Evolutionary conservation across 1,140 invertebrate genomes (phyloP), one percentile per base, ranked within the genome.

Genomic region (Apocrypta bakeri): DNA sequence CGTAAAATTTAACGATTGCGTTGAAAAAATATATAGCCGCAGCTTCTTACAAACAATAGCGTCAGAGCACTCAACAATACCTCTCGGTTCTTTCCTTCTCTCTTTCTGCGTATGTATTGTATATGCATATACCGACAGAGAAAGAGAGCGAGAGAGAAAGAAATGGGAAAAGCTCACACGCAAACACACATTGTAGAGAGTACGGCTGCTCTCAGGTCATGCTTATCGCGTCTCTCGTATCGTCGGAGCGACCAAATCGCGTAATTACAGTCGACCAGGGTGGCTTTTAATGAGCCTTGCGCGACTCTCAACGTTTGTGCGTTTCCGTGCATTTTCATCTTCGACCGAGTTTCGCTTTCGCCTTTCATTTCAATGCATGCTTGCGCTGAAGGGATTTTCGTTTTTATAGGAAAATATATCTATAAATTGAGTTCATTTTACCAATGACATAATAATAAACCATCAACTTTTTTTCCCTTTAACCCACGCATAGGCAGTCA

Each of bases 171-270:
- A 24, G 68, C 66, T 25, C 68, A 63, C 29, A 63, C 31, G 0
- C 9, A 79, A 64, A 71, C 14, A 48, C 17, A 48, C 42, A 48
- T 17, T 48, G 14, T 12, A 48, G 12, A 56, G 17, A 48, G 42
- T 3, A 17, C 14, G 42, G 42, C 25, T 11, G 63, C 21, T 27
- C 64, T 31, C 63, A 21, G 48, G 33, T 25, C 73, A 82, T 82
- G 80, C 69, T 84, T 82, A 84, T 82, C 75, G 81, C 40, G 61
- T 66, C 64, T 83, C 56, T 48, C 66, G 31, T 24, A 82, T 84
- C 64, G 76, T 77, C 48, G 31, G 33, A 42, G n/a, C 63, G 75
- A 73, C 24, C 79, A 68, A 81, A 37, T 81, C 24, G 33, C 80
- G 77, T 80, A 82, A 84, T 84, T 84, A 29, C 24, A 72, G 31